Conservation (phyloP, 2,797 vertebrate genomes). For the Protonibea diacanthus region DNA sequence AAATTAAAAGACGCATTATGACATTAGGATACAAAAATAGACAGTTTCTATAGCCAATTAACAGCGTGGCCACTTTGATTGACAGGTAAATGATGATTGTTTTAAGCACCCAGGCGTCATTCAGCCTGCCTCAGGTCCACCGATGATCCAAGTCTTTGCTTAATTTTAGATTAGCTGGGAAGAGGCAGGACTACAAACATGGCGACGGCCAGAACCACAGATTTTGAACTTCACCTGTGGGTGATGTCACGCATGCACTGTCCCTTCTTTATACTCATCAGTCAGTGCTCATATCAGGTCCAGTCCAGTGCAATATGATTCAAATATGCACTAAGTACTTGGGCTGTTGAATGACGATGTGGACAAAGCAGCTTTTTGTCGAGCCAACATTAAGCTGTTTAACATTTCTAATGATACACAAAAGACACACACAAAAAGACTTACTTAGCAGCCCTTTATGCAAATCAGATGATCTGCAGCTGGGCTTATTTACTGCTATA, state of each 20-base stretch:
- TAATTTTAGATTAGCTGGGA: no score
- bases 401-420: neutral
- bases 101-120: no score
- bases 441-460: neutral
- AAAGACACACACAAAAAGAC: neutral
- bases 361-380: neutral
- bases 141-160: no score
- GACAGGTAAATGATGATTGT: no score
- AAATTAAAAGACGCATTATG: neutral
- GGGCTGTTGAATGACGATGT: neutral
- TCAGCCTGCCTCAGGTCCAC: no score
- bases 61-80: no score
- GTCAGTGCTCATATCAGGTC: neutral
- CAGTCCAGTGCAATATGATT: neutral
- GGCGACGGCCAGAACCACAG: no score
- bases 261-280: no score
- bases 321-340: neutral
- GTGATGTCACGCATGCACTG: no score
- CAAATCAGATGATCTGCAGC: slow-evolving; percentile 1
- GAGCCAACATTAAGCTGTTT: neutral
- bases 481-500: neutral
- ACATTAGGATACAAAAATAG: neutral
- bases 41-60: no score
- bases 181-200: no score
- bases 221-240: no score